A percentile compares a stretch with the other conserved stretches of the same genome.
phyloP scores from a whole-genome alignment of 2,797 vertebrate species.

The Lithobates sylvaticus region DNA sequence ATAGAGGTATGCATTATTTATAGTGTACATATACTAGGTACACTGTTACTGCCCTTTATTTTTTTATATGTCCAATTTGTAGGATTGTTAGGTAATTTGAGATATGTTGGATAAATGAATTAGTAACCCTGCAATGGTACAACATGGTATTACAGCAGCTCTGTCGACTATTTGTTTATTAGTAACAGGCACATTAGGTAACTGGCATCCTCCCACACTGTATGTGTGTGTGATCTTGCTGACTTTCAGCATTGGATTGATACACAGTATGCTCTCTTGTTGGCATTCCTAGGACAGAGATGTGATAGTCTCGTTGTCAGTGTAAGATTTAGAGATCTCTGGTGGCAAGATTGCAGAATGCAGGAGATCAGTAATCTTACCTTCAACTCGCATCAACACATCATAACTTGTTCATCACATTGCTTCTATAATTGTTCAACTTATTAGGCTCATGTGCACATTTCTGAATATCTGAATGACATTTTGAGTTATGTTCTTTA shows the following conservation, averaged over 20 bases:
- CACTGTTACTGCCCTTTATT: too few species aligned
- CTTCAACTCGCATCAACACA: neutral
- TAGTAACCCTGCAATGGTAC: neutral
- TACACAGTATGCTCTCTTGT: conserved; percentile 1
- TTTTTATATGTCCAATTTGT: neutral
- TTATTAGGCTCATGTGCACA: neutral
- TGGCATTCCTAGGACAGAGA: conserved; percentile 9
- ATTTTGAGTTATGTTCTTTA: too few species aligned
- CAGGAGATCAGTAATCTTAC: conserved; percentile 6
- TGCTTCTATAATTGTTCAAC: neutral
- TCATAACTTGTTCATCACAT: neutral
- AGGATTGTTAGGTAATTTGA: too few species aligned
- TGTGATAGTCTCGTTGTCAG: neutral
- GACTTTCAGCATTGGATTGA: neutral
- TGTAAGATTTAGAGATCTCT: conserved; percentile 31
- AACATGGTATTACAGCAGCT: neutral
- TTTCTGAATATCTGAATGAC: neutral
- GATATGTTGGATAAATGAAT: too few species aligned
- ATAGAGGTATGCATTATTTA: too few species aligned
- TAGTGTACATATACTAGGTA: too few species aligned
- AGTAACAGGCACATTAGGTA: neutral
- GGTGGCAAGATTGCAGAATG: conserved; percentile 46
- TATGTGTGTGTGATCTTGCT: neutral
- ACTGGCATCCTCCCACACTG: neutral
- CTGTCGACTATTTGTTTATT: neutral